A percentile compares a stretch with the other conserved stretches of the same genome.
phyloP scores from a whole-genome alignment of 2,113 vertebrate species.

The Meleagris gallopavo region DNA sequence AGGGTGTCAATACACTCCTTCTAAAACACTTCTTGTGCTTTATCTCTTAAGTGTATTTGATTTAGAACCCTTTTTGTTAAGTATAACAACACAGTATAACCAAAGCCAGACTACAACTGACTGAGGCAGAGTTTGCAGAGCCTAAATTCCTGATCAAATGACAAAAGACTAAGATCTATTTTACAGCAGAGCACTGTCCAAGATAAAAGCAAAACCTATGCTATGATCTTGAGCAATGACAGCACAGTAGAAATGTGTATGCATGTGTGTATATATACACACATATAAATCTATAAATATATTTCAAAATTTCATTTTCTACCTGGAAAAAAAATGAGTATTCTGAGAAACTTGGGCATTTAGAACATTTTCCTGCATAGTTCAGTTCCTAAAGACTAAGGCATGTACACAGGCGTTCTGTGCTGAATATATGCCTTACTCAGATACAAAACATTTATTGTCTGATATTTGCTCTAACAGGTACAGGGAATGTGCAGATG shows the following conservation, averaged over 20 bases:
- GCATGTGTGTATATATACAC: too few relatives aligned
- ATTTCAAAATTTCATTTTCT: not conserved
- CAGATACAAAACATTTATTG: not conserved
- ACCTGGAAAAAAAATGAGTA: not conserved
- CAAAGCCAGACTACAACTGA: not conserved
- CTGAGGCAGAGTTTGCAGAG: not conserved
- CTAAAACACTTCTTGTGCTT: not conserved
- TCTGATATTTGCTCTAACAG: not conserved
- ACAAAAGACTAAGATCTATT: not conserved
- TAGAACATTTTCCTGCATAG: not conserved
- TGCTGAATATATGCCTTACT: not conserved
- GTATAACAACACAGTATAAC: too few relatives aligned
- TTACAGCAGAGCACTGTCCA: not conserved
- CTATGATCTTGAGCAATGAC: not conserved
- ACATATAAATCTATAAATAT: not conserved
- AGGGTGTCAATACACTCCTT: not conserved
- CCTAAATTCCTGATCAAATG: not conserved
- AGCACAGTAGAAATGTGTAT: not conserved
- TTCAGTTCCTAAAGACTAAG: not conserved
- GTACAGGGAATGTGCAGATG: not conserved
- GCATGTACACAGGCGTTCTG: not conserved
- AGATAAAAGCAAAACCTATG: not conserved
- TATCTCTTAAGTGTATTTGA: not conserved
- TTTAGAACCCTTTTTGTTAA: not conserved
- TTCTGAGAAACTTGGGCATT: not conserved